Evolutionary conservation across 2,888 invertebrate species (phyloP), one percentile per base, ranked within the genome.

Genomic region (Eupithecia inturbata): DNA sequence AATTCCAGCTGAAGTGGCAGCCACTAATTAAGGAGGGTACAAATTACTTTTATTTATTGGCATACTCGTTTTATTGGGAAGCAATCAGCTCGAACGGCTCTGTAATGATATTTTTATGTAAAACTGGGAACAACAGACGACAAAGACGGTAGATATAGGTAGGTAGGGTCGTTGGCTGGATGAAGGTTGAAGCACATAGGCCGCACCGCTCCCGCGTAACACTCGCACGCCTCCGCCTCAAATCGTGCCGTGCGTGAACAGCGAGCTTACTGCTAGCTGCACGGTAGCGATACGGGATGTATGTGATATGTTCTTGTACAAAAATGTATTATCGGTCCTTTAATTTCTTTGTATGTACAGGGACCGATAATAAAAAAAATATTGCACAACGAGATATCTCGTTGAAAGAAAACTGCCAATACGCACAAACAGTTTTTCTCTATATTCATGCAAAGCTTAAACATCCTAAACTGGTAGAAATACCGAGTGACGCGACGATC

Each of bases 11-110:
- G 75, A 75, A 73, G 72, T 60, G 60, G 75, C 72, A 14, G 41
- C 69, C 53, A 62, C 57, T 73, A 68, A 75, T 72, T 70, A 75
- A 68, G 70, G 72, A 68, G 75, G 70, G 70, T 75, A 66, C 60
- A 68, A 75, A 70, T 75, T 60, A 68, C 68, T 70, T 70, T 72
- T 72, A 75, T 68, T 70, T 70, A 75, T 70, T 70, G 67, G 39
- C 69, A 74, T 67, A 72, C 72, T 72, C 67, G 62, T 62, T 66
- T 69, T 72, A 70, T 72, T 16, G 68, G 68, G 22, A 57, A 72
- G 28, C 64, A 72, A 75, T 75, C 70, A 64, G 41, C 26, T 72
- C 16, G 63, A 75, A 70, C 68, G 53, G 62, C 39, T 16, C 26
- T 69, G 62, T 49, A 67, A 70, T 36, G 67, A 66, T 66, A 19